These are phyloP conservation scores for Sebastes reedi DNA, from an alignment of 2,797 vertebrate genomes.

Conservation along the genomic window DNA sequence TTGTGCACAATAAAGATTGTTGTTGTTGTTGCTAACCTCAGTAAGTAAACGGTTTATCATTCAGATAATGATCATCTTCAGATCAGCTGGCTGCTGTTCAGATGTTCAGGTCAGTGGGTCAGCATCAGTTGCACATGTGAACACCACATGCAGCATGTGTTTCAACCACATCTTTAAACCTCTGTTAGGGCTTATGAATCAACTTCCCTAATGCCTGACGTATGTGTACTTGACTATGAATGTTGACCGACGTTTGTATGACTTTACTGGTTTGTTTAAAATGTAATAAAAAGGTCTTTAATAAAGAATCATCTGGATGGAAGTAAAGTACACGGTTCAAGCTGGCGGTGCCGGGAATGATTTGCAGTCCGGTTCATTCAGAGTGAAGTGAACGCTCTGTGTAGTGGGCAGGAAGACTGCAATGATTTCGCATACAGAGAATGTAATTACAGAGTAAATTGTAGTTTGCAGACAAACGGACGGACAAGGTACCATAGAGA, in stretches of 20 bases:
- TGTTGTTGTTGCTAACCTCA: background rate
- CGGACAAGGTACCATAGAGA: background rate
- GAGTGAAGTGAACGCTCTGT: background rate
- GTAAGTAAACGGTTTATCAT: background rate
- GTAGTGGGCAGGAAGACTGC: background rate
- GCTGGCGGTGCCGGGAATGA: constrained; percentile 20
- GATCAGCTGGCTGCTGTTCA: background rate
- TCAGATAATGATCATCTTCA: background rate
- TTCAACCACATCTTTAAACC: background rate
- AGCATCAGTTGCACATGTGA: background rate
- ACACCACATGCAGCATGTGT: constrained; percentile 5
- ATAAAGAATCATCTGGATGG: constrained; percentile 21
- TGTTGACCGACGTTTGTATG: background rate
- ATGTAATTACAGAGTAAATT: constrained; percentile 45
- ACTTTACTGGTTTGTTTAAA: constrained; percentile 26
- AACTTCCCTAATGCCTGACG: background rate
- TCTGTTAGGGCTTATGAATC: background rate
- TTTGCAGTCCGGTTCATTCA: constrained; percentile 8
- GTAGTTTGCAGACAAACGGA: too few species aligned
- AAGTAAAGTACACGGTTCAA: constrained; percentile 21
- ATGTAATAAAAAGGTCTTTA: constrained; percentile 19
- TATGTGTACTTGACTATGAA: background rate
- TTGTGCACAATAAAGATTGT: too few species aligned
- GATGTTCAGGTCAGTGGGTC: background rate
- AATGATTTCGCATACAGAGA: background rate